Evolutionary conservation across 2,113 vertebrate species (phyloP).

Genomic region (Hystrix cristata): DNA sequence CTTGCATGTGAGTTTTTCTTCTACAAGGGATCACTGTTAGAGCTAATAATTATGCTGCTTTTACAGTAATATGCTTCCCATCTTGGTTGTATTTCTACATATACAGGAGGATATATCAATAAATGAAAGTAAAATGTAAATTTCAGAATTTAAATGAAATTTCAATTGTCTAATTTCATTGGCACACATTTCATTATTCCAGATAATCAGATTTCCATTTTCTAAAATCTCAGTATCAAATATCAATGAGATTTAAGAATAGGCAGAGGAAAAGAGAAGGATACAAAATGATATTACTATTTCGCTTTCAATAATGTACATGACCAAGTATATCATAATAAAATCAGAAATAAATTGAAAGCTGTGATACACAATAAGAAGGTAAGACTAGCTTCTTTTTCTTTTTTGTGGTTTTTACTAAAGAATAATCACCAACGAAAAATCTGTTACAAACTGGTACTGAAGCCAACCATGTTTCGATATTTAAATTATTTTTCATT

Average conservation of each 20-base stretch:
- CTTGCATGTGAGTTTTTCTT: not conserved
- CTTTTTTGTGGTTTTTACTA: not conserved
- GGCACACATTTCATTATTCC: constrained; percentile 22
- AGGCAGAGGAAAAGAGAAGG: not conserved
- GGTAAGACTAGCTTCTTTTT: not conserved
- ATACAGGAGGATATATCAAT: not conserved
- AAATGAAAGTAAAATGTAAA: constrained; percentile 22
- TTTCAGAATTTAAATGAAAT: not conserved
- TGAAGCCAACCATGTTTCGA: not conserved
- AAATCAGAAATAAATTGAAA: constrained; percentile 34
- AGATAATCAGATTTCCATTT: not conserved
- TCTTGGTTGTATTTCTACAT: not conserved
- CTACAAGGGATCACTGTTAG: not conserved
- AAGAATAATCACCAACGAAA: constrained; percentile 23
- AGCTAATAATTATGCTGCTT: constrained; percentile 3
- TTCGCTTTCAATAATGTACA: constrained; percentile 8
- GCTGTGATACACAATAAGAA: constrained; percentile 15
- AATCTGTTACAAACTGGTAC: not conserved
- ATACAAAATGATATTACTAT: not conserved
- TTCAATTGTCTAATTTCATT: not conserved
- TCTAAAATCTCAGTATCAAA: not conserved
- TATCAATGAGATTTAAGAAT: not conserved
- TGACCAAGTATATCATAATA: not conserved
- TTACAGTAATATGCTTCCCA: not conserved
- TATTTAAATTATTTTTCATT: constrained; percentile 60